Evolutionary conservation across 2,888 invertebrate genomes (phyloP).

Genomic region (Pollenia labialis): DNA sequence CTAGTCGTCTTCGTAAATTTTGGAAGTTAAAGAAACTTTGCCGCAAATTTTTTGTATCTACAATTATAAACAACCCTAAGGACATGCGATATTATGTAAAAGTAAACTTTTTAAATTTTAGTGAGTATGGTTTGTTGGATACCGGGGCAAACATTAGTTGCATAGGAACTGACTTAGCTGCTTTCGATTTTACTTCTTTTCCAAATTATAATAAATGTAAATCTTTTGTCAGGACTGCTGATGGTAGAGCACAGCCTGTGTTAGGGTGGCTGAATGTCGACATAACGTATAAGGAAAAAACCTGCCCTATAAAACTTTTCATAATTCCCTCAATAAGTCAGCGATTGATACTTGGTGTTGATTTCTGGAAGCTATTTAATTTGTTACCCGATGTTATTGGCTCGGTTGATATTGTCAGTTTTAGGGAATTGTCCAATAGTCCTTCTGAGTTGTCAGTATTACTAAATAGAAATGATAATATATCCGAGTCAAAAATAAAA

Average conservation of each 20-base stretch:
- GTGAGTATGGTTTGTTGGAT: conserved; percentile 43
- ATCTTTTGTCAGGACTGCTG: conserved; percentile 40
- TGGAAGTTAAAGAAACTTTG: not conserved
- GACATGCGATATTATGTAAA: conserved; percentile 41
- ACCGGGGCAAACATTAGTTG: conserved; percentile 57
- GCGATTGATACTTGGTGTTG: conserved; percentile 43
- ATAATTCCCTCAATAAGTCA: conserved; percentile 46
- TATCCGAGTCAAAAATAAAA: not conserved
- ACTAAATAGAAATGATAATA: too few relatives aligned
- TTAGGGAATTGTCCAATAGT: not conserved
- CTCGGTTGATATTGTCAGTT: not conserved
- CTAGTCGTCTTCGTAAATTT: not conserved
- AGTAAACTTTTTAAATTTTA: conserved; percentile 29
- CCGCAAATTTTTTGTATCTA: not conserved
- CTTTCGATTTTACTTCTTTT: conserved; percentile 14
- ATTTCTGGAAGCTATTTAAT: conserved; percentile 37
- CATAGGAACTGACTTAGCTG: conserved; percentile 33
- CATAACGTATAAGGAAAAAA: conserved; percentile 12
- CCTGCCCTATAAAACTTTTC: conserved; percentile 10
- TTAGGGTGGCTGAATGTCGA: conserved; percentile 30
- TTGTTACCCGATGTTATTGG: conserved; percentile 16
- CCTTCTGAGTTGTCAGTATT: too few relatives aligned
- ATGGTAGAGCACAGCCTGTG: conserved; percentile 8
- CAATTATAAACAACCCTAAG: not conserved
- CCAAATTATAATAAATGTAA: conserved; percentile 20